Conservation (phyloP, 2,797 vertebrate species). For the Triplophysa yarkandensis region DNA sequence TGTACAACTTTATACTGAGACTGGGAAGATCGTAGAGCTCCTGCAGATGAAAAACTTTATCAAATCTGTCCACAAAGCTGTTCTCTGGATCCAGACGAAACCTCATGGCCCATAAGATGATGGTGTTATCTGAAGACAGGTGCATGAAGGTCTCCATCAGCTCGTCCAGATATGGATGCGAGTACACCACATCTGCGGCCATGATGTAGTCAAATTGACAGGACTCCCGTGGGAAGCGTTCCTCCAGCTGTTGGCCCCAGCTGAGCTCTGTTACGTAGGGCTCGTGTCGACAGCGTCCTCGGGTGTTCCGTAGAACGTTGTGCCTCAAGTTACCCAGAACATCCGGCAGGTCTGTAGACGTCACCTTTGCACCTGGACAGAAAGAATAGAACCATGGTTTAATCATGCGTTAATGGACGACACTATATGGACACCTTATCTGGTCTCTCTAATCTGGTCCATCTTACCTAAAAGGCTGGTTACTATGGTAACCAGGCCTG, state of each 20-base stretch:
- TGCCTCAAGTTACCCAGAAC: conserved; percentile 88
- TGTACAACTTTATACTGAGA: conserved; percentile 88
- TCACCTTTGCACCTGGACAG: conserved; percentile 83
- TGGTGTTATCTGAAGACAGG: conserved; percentile 84
- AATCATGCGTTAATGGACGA: background rate
- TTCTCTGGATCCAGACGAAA: conserved; percentile 90
- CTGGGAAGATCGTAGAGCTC: conserved; percentile 87
- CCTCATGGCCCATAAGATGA: conserved; percentile 94
- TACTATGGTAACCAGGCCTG: conserved; percentile 91
- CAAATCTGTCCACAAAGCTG: conserved; percentile 85
- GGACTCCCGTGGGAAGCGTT: conserved; percentile 80
- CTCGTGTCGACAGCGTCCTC: conserved; percentile 80
- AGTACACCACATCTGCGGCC: conserved; percentile 94
- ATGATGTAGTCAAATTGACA: conserved; percentile 88
- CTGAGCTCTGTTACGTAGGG: conserved; percentile 86
- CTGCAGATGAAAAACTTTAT: conserved; percentile 81
- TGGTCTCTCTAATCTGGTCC: background rate
- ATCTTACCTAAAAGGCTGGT: conserved; percentile 88
- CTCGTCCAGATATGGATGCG: conserved; percentile 86
- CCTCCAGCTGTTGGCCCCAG: conserved; percentile 86
- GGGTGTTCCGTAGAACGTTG: conserved; percentile 87
- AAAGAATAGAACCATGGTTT: background rate
- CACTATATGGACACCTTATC: background rate
- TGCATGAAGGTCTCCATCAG: conserved; percentile 91
- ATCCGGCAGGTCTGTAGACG: conserved; percentile 91